These are phyloP conservation scores for Polydrusus cervinus DNA, from an alignment of 2,888 invertebrate genomes.

Conservation along the genomic window DNA sequence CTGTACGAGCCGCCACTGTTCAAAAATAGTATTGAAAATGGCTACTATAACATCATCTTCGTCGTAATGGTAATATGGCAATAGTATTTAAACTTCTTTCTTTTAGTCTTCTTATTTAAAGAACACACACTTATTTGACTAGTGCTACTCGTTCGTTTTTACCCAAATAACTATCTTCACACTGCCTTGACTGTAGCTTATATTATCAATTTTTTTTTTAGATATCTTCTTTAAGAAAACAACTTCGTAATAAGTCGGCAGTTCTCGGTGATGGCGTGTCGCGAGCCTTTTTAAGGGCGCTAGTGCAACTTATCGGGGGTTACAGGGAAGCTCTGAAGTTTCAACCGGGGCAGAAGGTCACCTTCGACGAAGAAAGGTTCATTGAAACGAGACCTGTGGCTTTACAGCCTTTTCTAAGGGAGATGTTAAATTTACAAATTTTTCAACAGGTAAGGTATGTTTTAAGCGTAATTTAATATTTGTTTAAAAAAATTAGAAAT, in stretches of 20 bases:
- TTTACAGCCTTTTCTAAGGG: slow-evolving; percentile 91
- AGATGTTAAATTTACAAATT: slow-evolving; percentile 94
- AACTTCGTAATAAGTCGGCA: slow-evolving; percentile 84
- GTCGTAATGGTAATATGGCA: no score
- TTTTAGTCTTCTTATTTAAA: no score
- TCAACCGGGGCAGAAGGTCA: slow-evolving; percentile 82
- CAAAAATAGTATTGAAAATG: no score
- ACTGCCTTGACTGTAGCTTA: no score
- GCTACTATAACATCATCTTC: no score
- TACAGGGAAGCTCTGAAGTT: slow-evolving; percentile 93
- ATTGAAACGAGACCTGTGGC: slow-evolving; percentile 88
- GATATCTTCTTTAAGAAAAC: slow-evolving; percentile 83
- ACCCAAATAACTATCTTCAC: no score
- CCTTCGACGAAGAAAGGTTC: slow-evolving; percentile 91
- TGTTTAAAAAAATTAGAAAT: background rate
- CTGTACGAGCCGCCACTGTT: no score
- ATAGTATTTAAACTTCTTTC: no score
- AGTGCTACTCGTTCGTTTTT: no score
- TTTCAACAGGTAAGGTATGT: slow-evolving; percentile 87
- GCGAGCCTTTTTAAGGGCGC: slow-evolving; percentile 90
- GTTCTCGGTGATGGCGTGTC: slow-evolving; percentile 93
- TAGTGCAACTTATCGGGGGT: slow-evolving; percentile 95
- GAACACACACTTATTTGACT: no score
- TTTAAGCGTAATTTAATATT: no score
- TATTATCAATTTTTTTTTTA: slow-evolving; percentile 64